Base-by-base conservation (phyloP, 1,140 invertebrate species). In the Acromyrmex echinatior region DNA sequence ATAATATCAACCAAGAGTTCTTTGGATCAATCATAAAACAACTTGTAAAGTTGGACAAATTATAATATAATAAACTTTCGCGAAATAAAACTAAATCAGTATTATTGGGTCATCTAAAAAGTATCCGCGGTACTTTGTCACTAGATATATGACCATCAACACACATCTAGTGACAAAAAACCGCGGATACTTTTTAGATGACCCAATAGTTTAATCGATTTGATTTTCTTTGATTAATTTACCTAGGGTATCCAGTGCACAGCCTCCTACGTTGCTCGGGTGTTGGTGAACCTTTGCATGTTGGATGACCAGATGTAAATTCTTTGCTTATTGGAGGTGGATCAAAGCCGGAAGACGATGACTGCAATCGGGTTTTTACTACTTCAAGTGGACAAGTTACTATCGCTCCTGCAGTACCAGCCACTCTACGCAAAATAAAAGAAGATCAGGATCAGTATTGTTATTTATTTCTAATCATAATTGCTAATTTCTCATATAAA, bases 331-430 rank as follows among this genome's bases (percentile, higher is more conserved):
- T 90, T 91, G 90, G 90, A 87, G 92, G 94, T 14, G 96, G 92
- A 89, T 96, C 94, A 88, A 97, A 97, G 45, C 97, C 96, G 56
- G 96, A 97, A 56, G 97, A 97, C 0, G 99, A 99, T 14, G 99
- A 99, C 95, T 99, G 99, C 78, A 99, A 96, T 66, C 99, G 97
- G 3, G 99, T 99, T 96, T 99, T 99, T 6, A 99, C 98, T 79
- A 99, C 99, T 96, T 99, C 99, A 88, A 99, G 96, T 0, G 99
- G 99, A 96, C 99, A 99, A 88, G 99, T 99, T 58, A 99, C 97
- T 87, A 99, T 98, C 12, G 99, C 99, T 86, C 99, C 99, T 60
- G 98, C 97, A 35, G 99, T 99, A 51, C 99, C 99, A 90, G 98
- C 99, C 95, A 98, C 97, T 92, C 99, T 99, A 94, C 28, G 96